Evolutionary conservation across 1,140 invertebrate genomes (phyloP).

Genomic region (Dendroctonus valens): DNA sequence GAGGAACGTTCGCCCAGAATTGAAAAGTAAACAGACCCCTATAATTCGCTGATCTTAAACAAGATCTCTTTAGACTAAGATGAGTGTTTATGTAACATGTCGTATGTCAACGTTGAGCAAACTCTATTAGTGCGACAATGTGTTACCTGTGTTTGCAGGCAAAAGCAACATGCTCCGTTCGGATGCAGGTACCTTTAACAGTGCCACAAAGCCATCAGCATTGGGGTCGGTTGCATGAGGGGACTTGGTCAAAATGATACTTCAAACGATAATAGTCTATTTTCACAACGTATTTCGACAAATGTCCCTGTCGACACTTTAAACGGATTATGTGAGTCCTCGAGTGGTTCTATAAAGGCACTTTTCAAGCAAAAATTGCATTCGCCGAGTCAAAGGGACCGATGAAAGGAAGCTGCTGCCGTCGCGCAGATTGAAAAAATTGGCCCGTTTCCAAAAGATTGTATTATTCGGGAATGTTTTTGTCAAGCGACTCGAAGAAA

Average conservation of each 20-base stretch:
- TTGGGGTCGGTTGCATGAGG: neutral
- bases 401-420: constrained; percentile 33
- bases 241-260: constrained; percentile 43
- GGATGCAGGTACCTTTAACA: constrained; percentile 33
- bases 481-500: constrained; percentile 23
- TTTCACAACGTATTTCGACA: constrained; percentile 41
- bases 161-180: constrained; percentile 14
- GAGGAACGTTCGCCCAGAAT: constrained; percentile 16
- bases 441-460: constrained; percentile 4
- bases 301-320: constrained; percentile 43
- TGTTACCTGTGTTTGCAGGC: constrained; percentile 43
- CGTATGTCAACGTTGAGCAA: constrained; percentile 46
- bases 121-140: constrained; percentile 48
- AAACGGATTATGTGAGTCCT: constrained; percentile 39
- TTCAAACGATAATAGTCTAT: constrained; percentile 42
- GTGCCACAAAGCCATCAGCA: neutral
- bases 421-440: constrained; percentile 24
- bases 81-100: constrained; percentile 45
- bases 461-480: constrained; percentile 9
- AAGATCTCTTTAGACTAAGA: constrained; percentile 28
- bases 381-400: constrained; percentile 37
- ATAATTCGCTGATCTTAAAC: constrained; percentile 30
- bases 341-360: constrained; percentile 40
- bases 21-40: constrained; percentile 28
- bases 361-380: constrained; percentile 42